Conservation (phyloP, 2,888 invertebrate genomes). For the Therioaphis trifolii region DNA sequence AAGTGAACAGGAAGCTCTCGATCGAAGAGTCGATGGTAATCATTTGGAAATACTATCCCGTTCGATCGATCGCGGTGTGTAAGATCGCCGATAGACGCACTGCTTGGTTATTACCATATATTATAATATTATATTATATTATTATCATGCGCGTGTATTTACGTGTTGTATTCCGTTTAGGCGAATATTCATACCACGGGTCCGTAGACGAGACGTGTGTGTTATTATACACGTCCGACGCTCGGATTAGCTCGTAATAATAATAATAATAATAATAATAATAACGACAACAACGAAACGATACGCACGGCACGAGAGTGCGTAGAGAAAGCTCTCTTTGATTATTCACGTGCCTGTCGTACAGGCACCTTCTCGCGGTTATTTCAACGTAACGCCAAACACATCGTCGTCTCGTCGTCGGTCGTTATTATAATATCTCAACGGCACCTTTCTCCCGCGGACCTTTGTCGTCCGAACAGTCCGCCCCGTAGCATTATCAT, state of each 20-base stretch:
- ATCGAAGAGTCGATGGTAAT: background rate
- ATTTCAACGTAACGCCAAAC: background rate
- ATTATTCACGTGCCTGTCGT: background rate
- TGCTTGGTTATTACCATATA: background rate
- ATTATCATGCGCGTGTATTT: too few species aligned
- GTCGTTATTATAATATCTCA: background rate
- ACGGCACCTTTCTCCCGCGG: background rate
- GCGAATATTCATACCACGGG: background rate
- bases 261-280: background rate
- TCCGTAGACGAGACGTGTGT: background rate
- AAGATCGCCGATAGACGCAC: too few species aligned
- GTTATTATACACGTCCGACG: too few species aligned
- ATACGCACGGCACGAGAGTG: background rate
- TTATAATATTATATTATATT: too few species aligned
- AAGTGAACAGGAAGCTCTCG: slow-evolving; percentile 20
- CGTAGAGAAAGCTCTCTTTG: slow-evolving; percentile 18
- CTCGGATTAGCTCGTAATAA: background rate
- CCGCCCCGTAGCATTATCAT: background rate
- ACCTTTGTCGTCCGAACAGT: slow-evolving; percentile 20
- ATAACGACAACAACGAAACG: too few species aligned
- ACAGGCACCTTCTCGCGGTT: slow-evolving; percentile 8
- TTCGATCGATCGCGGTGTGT: background rate
- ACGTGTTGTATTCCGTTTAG: slow-evolving; percentile 12
- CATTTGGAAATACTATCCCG: slow-evolving; percentile 6
- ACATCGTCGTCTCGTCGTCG: background rate